These are phyloP conservation scores for Gonatopus flavifemur DNA, from an alignment of 1,140 invertebrate species.

Conservation along the genomic window DNA sequence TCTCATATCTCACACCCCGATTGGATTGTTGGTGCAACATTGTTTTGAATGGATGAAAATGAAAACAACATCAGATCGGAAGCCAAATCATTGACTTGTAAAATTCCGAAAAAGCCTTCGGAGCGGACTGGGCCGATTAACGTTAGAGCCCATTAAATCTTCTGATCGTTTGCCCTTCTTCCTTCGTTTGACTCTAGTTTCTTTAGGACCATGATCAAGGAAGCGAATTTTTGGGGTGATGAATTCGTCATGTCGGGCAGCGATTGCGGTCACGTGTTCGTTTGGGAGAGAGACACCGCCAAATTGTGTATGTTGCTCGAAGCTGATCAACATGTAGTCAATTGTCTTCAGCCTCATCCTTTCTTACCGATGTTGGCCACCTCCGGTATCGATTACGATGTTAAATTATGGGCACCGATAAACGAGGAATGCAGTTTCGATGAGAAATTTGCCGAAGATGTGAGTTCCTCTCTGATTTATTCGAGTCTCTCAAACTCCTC, in stretches of 20 bases:
- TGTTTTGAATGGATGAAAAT: slow-evolving; percentile 8
- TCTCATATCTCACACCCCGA: neutral
- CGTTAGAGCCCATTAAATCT: slow-evolving; percentile 47
- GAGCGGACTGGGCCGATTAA: slow-evolving; percentile 51
- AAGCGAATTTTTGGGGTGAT: slow-evolving; percentile 86
- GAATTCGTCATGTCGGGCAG: slow-evolving; percentile 83
- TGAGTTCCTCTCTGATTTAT: slow-evolving; percentile 47
- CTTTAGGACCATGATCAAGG: slow-evolving; percentile 85
- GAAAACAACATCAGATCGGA: too few species aligned
- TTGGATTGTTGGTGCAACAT: neutral
- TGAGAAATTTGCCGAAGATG: slow-evolving; percentile 68
- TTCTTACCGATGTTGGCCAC: slow-evolving; percentile 78
- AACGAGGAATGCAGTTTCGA: slow-evolving; percentile 66
- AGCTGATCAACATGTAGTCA: slow-evolving; percentile 85
- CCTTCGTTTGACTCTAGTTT: slow-evolving; percentile 55
- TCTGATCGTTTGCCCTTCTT: slow-evolving; percentile 50
- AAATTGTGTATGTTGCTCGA: slow-evolving; percentile 77
- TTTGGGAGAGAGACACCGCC: slow-evolving; percentile 68
- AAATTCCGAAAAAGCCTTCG: slow-evolving; percentile 49
- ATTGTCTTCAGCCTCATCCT: slow-evolving; percentile 86
- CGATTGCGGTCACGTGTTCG: slow-evolving; percentile 81
- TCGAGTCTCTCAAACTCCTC: neutral
- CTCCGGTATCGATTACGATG: slow-evolving; percentile 88
- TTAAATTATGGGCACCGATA: slow-evolving; percentile 83
- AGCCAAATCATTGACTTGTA: slow-evolving; percentile 24